phyloP scores from a whole-genome alignment of 2,888 invertebrate genomes.

The Zaprionus obscuricornis region DNA sequence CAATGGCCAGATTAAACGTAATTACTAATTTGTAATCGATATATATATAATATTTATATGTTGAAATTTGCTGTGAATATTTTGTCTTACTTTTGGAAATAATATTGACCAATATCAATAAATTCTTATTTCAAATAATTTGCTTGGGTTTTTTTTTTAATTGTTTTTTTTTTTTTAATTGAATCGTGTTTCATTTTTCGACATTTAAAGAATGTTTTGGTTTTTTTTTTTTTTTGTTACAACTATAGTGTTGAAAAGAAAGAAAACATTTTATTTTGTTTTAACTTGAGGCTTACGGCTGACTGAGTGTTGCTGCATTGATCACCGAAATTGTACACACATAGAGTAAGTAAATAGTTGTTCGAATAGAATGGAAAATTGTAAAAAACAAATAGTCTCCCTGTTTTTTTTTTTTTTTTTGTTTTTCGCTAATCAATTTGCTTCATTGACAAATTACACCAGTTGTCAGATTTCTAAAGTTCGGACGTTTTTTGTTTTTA shows the following conservation, averaged over 20 bases:
- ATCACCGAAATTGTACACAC: constrained; percentile 26
- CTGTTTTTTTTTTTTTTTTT: constrained; percentile 9
- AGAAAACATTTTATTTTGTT: constrained; percentile 32
- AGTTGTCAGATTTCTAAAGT: not conserved
- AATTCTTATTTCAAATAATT: too few relatives aligned
- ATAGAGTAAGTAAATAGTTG: constrained; percentile 3
- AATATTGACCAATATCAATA: too few relatives aligned
- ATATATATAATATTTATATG: too few relatives aligned
- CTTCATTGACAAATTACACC: constrained; percentile 1
- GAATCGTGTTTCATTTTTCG: too few relatives aligned
- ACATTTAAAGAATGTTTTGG: constrained; percentile 31
- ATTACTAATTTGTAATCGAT: too few relatives aligned
- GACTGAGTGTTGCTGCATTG: constrained; percentile 18
- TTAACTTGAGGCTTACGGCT: constrained; percentile 21
- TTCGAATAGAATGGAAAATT: constrained; percentile 19
- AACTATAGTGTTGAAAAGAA: constrained; percentile 44
- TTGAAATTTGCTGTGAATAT: too few relatives aligned
- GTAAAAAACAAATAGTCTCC: too few relatives aligned
- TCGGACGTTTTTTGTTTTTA: constrained; percentile 38
- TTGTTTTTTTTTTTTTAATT: too few relatives aligned
- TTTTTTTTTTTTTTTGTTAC: constrained; percentile 30
- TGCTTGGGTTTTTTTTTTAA: too few relatives aligned
- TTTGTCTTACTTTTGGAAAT: too few relatives aligned
- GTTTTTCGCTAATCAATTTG: not conserved
- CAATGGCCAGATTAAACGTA: too few relatives aligned